Conservation (phyloP, 2,113 vertebrate species). For the Monopterus albus region DNA sequence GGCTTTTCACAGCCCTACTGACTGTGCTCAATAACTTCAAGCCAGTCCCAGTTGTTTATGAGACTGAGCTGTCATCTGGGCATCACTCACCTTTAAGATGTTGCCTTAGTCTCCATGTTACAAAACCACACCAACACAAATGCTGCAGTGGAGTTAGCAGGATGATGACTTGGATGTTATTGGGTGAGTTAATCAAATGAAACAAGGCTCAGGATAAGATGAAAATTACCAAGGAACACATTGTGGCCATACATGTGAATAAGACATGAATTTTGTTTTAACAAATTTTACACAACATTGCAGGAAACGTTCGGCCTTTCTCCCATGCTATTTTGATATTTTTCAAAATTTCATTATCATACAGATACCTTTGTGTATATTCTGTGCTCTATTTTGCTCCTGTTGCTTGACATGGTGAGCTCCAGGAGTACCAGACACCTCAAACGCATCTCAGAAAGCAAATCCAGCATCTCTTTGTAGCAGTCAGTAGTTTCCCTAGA, state of each 20-base stretch:
- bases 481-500: slow-evolving; percentile 49
- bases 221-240: slow-evolving; percentile 23
- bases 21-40: too few relatives aligned
- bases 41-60: slow-evolving; percentile 73
- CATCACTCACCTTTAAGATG: slow-evolving; percentile 66
- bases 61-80: slow-evolving; percentile 66
- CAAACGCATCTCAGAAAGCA: slow-evolving; percentile 54
- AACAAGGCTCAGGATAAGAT: slow-evolving; percentile 12
- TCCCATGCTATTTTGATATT: slow-evolving; percentile 23
- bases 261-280: too few relatives aligned
- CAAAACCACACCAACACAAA: slow-evolving; percentile 20
- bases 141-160: neutral
- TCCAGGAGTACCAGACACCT: slow-evolving; percentile 39
- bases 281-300: neutral
- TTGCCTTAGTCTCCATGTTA: slow-evolving; percentile 25
- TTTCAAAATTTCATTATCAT: slow-evolving; percentile 38
- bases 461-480: slow-evolving; percentile 59
- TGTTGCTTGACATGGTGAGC: slow-evolving; percentile 30
- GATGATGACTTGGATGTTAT: slow-evolving; percentile 14
- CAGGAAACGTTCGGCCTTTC: neutral
- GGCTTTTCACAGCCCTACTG: too few relatives aligned
- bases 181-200: slow-evolving; percentile 36
- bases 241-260: neutral
- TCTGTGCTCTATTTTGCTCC: slow-evolving; percentile 33
- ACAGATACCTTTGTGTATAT: slow-evolving; percentile 37